Percentiles rank a stretch among this genome's conserved stretches.
phyloP scores from a whole-genome alignment of 2,888 invertebrate genomes.

The Melieria picta region DNA sequence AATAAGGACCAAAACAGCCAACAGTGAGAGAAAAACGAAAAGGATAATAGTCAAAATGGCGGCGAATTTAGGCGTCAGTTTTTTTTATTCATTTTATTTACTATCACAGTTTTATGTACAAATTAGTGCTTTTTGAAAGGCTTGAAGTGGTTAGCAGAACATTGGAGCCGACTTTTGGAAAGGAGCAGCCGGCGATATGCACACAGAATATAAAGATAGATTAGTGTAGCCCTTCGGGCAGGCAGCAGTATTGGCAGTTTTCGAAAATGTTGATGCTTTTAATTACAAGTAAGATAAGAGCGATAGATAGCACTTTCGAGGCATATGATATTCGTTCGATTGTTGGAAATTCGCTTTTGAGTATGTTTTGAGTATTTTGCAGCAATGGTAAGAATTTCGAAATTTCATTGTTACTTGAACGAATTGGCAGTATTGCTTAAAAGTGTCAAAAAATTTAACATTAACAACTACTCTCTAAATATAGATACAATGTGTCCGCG shows the following conservation, averaged over 20 bases:
- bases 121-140: constrained; percentile 48
- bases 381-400: not conserved
- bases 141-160: not conserved
- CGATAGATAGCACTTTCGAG: not conserved
- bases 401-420: not conserved
- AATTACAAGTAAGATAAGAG: too few species aligned
- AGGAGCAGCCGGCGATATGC: too few species aligned
- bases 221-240: not conserved
- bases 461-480: constrained; percentile 28
- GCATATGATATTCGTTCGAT: not conserved
- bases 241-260: not conserved
- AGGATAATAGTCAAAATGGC: too few species aligned
- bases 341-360: not conserved
- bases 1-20: not conserved
- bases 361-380: constrained; percentile 23
- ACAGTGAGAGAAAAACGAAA: too few species aligned
- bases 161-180: too few species aligned
- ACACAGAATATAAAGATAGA: not conserved
- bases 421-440: constrained; percentile 16
- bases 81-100: constrained; percentile 32
- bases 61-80: too few species aligned
- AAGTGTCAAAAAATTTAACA: constrained; percentile 11
- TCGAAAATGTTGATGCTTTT: not conserved
- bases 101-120: constrained; percentile 63
- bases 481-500: not conserved